Evolutionary conservation across 2,797 vertebrate genomes (phyloP), one percentile per base, ranked within the genome.

Genomic region (Simalia tracyae): DNA sequence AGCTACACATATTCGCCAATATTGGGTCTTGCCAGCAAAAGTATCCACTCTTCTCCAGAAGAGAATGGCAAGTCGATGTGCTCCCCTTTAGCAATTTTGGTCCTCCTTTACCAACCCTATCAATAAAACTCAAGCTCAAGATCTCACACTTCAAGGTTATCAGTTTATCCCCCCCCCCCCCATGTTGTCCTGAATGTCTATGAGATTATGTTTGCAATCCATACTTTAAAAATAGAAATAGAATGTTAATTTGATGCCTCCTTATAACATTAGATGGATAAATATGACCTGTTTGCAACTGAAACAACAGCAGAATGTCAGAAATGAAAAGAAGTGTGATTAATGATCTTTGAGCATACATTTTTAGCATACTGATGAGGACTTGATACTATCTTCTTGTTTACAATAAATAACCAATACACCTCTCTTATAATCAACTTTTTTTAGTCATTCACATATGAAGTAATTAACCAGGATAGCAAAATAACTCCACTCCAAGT

Each of bases 121-220:
- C 72, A 76, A 76, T 42, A 76, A 22, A 76, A 76, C 8, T 68
- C 66, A 68, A 68, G 5, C 12, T 76, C 19, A 76, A 42, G 22
- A 8, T 36, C 22, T 7, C 17, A 46, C 17, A 24, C 22, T 81
- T 81, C 72, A 81, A 81, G 72, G 3, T 81, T 24, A 46, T 81
- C 8, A 46, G 8, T 42, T 81, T 24, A 46, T 9, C 2, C n/a
- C 4, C 8, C 0, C 1, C 1, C 3, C 31, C 7, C 15, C 5
- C 7, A 42, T 24, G 19, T 24, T 42, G 36, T 81, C 8, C 72
- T 81, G 3, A 81, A 81, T 81, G 19, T 81, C 36, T 81, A 24
- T 11, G 19, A 81, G 36, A 1, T 24, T 81, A 46, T 17, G 22
- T 76, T 36, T 76, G 7, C 7, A 76, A 42, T 31, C 4, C 36